phyloP scores from a whole-genome alignment of 2,888 invertebrate genomes.

The Archips xylosteana region DNA sequence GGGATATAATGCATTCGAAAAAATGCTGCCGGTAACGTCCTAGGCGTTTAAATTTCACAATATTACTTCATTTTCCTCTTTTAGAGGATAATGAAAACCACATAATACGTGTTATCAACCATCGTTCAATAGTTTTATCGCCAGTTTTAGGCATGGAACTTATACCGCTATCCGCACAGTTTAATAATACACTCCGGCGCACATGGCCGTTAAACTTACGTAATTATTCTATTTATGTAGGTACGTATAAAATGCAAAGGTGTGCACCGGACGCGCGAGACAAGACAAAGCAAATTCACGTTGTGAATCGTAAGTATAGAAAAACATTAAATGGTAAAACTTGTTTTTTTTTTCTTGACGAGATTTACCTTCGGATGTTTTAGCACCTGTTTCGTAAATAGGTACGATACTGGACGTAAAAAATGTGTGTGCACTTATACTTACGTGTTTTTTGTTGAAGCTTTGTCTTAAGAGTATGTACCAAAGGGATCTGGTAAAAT shows the following conservation, averaged over 20 bases:
- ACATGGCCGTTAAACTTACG: conserved; percentile 33
- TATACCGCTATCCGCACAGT: conserved; percentile 36
- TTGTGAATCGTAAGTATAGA: neutral
- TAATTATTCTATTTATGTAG: conserved; percentile 30
- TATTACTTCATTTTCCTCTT: neutral
- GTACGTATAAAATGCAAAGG: neutral
- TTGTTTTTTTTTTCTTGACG: neutral
- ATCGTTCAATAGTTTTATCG: conserved; percentile 14
- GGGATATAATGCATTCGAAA: too few species aligned
- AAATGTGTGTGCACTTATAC: neutral
- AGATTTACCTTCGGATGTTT: neutral
- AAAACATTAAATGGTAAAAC: neutral
- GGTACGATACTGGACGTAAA: neutral
- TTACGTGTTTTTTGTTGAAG: too few species aligned
- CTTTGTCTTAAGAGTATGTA: too few species aligned
- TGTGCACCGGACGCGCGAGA: conserved; percentile 14
- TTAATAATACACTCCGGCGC: conserved; percentile 39
- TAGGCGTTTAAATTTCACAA: too few species aligned
- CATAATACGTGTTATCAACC: neutral
- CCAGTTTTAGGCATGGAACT: conserved; percentile 32
- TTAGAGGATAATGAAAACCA: neutral
- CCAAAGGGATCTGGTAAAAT: too few species aligned
- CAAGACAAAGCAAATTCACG: conserved; percentile 12
- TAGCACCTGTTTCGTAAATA: neutral
- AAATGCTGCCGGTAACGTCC: too few species aligned